These are phyloP conservation scores for Pseudolaguvia tuberculata DNA, from an alignment of 2,113 vertebrate species.

Conservation along the genomic window DNA sequence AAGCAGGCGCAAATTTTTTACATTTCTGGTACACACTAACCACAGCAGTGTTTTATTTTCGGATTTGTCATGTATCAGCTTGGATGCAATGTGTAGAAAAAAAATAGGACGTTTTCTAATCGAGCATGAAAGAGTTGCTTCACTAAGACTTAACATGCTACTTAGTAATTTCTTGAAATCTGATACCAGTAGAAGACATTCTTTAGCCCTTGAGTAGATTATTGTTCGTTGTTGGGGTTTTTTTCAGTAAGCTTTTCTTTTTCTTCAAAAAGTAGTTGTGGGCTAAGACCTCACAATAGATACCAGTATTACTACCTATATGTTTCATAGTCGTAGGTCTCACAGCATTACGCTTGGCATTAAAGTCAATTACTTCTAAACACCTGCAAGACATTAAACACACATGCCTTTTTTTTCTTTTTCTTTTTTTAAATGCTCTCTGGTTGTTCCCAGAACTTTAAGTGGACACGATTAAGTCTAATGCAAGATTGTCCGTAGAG, in stretches of 20 bases:
- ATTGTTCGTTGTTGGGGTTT: conserved; percentile 4
- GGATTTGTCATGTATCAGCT: not conserved
- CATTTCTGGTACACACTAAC: not conserved
- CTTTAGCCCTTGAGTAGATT: conserved; percentile 7
- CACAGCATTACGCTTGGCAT: conserved; percentile 11
- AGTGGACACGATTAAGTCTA: conserved; percentile 14
- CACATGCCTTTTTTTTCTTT: conserved; percentile 1
- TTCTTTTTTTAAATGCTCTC: not conserved
- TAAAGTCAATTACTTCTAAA: not conserved
- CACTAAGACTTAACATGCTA: conserved; percentile 21
- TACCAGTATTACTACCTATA: not conserved
- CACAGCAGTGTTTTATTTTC: not conserved
- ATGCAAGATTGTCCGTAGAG: not conserved
- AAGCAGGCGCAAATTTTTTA: not conserved
- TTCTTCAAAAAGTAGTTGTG: conserved; percentile 10
- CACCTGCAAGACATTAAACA: conserved; percentile 23
- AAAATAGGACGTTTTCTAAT: not conserved
- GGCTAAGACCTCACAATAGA: conserved; percentile 1
- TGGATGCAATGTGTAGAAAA: not conserved
- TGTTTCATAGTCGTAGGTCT: not conserved
- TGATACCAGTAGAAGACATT: conserved; percentile 19
- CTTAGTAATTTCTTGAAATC: conserved; percentile 33
- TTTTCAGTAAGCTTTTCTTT: conserved; percentile 13
- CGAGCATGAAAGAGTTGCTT: conserved; percentile 16
- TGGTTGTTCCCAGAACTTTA: not conserved